Evolutionary conservation across 2,888 invertebrate genomes (phyloP).

Genomic region (Callosobruchus maculatus): DNA sequence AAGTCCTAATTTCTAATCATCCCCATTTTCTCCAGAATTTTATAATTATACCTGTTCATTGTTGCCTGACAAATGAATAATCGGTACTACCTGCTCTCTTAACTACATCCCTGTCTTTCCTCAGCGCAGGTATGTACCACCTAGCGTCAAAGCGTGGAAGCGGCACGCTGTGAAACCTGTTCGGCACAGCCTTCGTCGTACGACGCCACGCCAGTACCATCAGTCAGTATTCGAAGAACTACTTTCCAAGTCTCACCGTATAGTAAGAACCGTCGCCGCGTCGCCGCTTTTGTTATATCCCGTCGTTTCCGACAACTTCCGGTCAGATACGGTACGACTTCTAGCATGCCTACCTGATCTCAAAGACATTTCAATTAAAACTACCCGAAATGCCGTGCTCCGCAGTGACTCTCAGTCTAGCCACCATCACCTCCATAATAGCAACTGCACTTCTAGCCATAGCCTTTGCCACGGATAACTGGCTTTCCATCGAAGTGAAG

Average conservation of each 20-base stretch:
- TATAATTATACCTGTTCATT: too few species aligned
- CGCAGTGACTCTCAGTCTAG: slow-evolving; percentile 90
- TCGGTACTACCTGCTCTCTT: not conserved
- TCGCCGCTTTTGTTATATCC: not conserved
- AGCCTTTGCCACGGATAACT: slow-evolving; percentile 95
- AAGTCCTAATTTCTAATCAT: too few species aligned
- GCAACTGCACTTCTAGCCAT: slow-evolving; percentile 90
- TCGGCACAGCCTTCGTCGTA: slow-evolving; percentile 26
- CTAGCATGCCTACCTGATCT: not conserved
- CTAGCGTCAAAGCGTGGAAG: not conserved
- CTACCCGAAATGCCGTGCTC: slow-evolving; percentile 75
- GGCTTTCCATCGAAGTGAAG: slow-evolving; percentile 91
- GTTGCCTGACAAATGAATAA: too few species aligned
- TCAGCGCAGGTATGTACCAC: slow-evolving; percentile 28
- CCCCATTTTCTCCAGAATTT: too few species aligned
- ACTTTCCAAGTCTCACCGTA: slow-evolving; percentile 21
- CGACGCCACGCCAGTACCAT: slow-evolving; percentile 13
- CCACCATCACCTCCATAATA: slow-evolving; percentile 92
- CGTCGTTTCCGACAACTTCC: not conserved
- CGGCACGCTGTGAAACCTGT: slow-evolving; percentile 22
- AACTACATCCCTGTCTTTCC: slow-evolving; percentile 11
- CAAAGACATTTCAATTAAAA: not conserved
- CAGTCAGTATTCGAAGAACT: slow-evolving; percentile 22
- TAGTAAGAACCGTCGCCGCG: not conserved
- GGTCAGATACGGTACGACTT: not conserved